These are phyloP conservation scores for Chloroceryle amazona DNA, from an alignment of 2,797 vertebrate genomes.

Conservation along the genomic window DNA sequence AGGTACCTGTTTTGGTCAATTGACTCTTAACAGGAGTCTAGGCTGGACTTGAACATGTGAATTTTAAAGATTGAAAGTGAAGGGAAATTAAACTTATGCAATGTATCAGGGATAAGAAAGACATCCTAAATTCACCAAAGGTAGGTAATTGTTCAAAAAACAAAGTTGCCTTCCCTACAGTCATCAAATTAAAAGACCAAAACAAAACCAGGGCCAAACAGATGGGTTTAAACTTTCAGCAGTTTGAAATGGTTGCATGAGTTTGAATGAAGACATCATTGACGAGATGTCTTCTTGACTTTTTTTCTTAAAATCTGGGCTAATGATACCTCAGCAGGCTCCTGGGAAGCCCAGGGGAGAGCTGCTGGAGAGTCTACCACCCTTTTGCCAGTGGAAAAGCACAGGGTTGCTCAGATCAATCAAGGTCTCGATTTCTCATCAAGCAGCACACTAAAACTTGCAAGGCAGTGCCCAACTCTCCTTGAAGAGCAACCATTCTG, in stretches of 20 bases:
- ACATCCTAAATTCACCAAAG: neutral
- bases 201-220: neutral
- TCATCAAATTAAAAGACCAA: neutral
- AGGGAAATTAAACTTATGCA: neutral
- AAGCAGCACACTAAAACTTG: neutral
- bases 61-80: neutral
- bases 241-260: neutral
- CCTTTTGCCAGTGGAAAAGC: neutral
- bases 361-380: neutral
- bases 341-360: neutral
- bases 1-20: neutral
- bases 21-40: neutral
- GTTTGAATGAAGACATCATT: neutral
- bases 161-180: neutral
- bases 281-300: fast-evolving
- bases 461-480: neutral
- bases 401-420: neutral
- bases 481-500: neutral
- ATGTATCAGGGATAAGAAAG: neutral
- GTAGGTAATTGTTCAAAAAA: neutral
- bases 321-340: neutral
- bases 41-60: neutral
- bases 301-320: neutral
- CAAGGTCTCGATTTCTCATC: neutral
- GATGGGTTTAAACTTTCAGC: neutral